Base-by-base conservation (phyloP, 2,888 invertebrate species). In the Amphipyra berbera region DNA sequence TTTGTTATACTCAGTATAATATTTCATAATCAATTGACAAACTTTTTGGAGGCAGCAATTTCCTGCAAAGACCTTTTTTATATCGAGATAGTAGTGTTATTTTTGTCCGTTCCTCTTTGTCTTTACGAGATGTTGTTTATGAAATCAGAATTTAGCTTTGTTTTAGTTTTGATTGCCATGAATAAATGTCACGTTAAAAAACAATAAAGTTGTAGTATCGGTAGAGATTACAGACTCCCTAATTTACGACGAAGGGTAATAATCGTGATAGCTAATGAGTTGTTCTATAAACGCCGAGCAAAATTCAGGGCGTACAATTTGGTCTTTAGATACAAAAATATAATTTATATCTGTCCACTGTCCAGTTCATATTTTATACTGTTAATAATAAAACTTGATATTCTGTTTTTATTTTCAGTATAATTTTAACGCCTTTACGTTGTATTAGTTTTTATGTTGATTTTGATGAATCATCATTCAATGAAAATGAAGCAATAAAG, bases 121-220 rank as follows among this genome's bases (percentile, higher is more conserved):
- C 37, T 45, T 54, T 48, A 56, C n/a, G 41, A 35, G 48, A 47
- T 45, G 12, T 50, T 65, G 60, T 66, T 71, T 57, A 64, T 30
- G 38, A 46, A 65, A 50, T 14, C n/a, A 30, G 15, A 47, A 50
- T 50, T 53, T 8, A 21, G 46, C 41, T 47, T 63, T 44, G 49
- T 58, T 46, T 41, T 30, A 54, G 47, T 59, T 59, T 65, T 69
- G 49, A 69, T 65, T 55, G 41, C 47, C n/a, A 37, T 3, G 27
- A 58, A 72, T 69, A 55, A 59, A 72, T 55, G 44, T 52, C 73
- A 41, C 50, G 37, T 40, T 47, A 55, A 47, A 30, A 63, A 72
- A 55, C 59, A 55, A 59, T 59, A 50, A 71, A 68, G 35, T 40
- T 55, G 33, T 47, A 41, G 35, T 49, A 54, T 49, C 37, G 21